Evolutionary conservation across 2,888 invertebrate species (phyloP), one percentile per base, ranked within the genome.

Genomic region (Lepidonotus clava): DNA sequence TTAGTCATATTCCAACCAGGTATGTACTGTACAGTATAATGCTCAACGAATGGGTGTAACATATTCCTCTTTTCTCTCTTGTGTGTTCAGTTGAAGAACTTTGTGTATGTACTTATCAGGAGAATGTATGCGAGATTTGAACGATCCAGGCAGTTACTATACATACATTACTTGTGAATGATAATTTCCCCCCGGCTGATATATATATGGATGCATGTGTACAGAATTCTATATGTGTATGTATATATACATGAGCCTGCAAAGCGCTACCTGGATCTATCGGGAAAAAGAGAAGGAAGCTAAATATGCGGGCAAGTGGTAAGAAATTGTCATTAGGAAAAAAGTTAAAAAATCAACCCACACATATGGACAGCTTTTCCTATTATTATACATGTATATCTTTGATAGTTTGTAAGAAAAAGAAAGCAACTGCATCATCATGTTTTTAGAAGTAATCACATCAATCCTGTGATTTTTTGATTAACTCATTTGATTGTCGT

Each of bases 401-500:
- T 80, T 80, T 80, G 80, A 80, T 80, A 80, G 80, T 80, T 80
- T 80, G 80, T 80, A 80, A 80, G 14, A 41, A 80, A 34, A 51
- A n/a, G n/a, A n/a, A n/a, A n/a, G n/a, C n/a, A 41, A 46, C 34
- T 32, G 80, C 80, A 80, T 80, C 80, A 80, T 80, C 80, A 80
- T 80, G 80, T 80, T 80, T 80, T 80, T 80, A 80, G 80, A 40
- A 32, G 41, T 80, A 80, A 80, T 80, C 80, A 80, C 80, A 80
- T 41, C 80, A 80, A 80, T 80, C 46, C 80, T 80, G 80, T 80
- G 80, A 80, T 80, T 80, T 80, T 80, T 80, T 80, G 24, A 80
- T 80, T 80, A 51, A 80, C 41, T 80, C 80, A 80, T 80, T 80
- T 80, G 80, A 80, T 80, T 80, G 80, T 80, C 80, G 80, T 80